Evolutionary conservation across 2,888 invertebrate species (phyloP).

Genomic region (Rapana venosa): DNA sequence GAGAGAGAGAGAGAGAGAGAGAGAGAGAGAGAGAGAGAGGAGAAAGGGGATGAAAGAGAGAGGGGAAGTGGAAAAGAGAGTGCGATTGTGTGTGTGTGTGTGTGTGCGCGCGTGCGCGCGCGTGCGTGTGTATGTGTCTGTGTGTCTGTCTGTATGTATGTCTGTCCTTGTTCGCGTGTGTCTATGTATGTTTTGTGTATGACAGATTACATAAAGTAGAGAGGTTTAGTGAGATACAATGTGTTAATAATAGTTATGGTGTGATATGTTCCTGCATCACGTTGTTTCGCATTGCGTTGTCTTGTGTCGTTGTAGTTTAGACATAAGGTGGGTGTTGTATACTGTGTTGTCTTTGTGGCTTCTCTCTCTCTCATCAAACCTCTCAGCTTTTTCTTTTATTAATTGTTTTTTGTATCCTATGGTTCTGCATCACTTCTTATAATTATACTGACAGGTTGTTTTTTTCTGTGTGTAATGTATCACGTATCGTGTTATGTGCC

Average conservation of each 20-base stretch:
- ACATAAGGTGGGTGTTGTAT: too few species aligned
- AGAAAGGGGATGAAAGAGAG: not conserved
- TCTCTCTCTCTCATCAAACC: too few species aligned
- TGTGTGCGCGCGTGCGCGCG: constrained; percentile 18
- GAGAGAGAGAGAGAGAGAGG: not conserved
- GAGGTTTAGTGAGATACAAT: too few species aligned
- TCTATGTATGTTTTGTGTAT: not conserved
- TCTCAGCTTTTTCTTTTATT: too few species aligned
- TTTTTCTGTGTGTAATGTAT: not conserved
- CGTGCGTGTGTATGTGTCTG: not conserved
- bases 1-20: not conserved
- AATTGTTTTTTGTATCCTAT: too few species aligned
- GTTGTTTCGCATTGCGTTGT: too few species aligned
- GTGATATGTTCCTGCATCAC: too few species aligned
- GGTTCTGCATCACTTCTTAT: not conserved
- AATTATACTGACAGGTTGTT: not conserved
- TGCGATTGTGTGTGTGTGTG: not conserved
- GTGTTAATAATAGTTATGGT: too few species aligned
- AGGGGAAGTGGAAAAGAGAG: not conserved
- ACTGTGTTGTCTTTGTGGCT: too few species aligned
- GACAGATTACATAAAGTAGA: too few species aligned
- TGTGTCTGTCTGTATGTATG: not conserved
- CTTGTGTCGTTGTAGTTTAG: too few species aligned
- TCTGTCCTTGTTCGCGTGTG: not conserved
- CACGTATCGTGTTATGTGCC: not conserved